Conservation (phyloP, 2,888 invertebrate genomes). For the Cyclophora albipunctata region DNA sequence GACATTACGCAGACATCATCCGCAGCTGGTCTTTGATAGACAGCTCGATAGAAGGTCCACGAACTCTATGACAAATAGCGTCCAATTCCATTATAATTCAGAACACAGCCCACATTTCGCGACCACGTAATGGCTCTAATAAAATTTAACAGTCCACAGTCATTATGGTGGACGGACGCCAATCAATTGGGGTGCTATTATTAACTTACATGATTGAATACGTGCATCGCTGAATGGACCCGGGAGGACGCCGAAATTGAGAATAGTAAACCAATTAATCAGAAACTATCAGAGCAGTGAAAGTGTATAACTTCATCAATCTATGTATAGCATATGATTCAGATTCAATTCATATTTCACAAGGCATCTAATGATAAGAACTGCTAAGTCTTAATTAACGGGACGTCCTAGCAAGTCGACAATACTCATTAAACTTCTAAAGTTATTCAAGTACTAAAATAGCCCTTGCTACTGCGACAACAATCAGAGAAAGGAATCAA, state of each 20-base stretch:
- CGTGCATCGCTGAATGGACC: background rate
- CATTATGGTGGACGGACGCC: constrained; percentile 22
- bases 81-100: constrained; percentile 59
- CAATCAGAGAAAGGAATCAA: constrained; percentile 66
- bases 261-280: too few relatives aligned
- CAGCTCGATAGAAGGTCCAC: constrained; percentile 23
- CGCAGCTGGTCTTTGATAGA: constrained; percentile 11
- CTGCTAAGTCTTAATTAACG: too few relatives aligned
- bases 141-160: constrained; percentile 38
- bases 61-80: constrained; percentile 36
- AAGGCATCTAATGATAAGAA: too few relatives aligned
- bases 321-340: too few relatives aligned
- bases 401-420: too few relatives aligned
- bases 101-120: constrained; percentile 38
- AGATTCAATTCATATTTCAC: too few relatives aligned
- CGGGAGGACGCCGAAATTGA: too few relatives aligned
- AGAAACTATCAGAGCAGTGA: too few relatives aligned
- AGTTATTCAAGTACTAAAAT: constrained; percentile 35
- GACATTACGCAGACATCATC: constrained; percentile 30
- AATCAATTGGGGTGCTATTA: constrained; percentile 8
- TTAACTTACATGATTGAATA: background rate
- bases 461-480: constrained; percentile 43
- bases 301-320: too few relatives aligned
- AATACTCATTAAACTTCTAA: background rate
- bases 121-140: constrained; percentile 33